phyloP scores from a whole-genome alignment of 2,113 vertebrate genomes.

The Mus spicilegus region DNA sequence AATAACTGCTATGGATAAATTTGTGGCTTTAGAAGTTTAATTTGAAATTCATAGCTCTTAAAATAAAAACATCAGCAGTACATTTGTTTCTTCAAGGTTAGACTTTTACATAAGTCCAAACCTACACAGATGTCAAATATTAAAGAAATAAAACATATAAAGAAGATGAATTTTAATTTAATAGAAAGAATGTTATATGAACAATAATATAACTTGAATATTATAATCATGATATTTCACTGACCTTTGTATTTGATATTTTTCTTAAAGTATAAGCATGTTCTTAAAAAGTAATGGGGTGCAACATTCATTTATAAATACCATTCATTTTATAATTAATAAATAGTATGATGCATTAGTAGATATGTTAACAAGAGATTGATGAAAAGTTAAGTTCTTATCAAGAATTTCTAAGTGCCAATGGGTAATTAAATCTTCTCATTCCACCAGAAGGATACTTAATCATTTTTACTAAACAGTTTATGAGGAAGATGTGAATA shows the following conservation, averaged over 20 bases:
- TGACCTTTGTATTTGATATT: constrained; percentile 47
- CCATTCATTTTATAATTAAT: constrained; percentile 23
- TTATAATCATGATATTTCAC: constrained; percentile 5
- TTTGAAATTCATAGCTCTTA: not conserved
- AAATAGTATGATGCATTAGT: not conserved
- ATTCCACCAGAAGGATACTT: constrained; percentile 48
- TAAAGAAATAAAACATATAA: constrained; percentile 32
- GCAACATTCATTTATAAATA: not conserved
- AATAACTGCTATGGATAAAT: constrained; percentile 51
- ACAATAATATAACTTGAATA: not conserved
- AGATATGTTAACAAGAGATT: not conserved
- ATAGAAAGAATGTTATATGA: constrained; percentile 34
- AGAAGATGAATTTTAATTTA: not conserved
- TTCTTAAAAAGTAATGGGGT: constrained; percentile 56
- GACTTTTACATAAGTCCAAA: not conserved
- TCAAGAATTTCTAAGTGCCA: constrained; percentile 65
- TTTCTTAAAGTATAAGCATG: constrained; percentile 66
- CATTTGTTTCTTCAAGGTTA: not conserved
- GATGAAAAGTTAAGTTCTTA: constrained; percentile 51
- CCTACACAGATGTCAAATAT: not conserved
- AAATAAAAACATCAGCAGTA: not conserved
- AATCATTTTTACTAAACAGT: constrained; percentile 70
- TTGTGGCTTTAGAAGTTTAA: constrained; percentile 46
- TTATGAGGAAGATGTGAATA: constrained; percentile 45
- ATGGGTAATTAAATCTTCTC: constrained; percentile 52